A percentile compares a stretch with the other conserved stretches of the same genome.
Conservation (phyloP, 2,888 invertebrate genomes). For the Netelia fuscicornis region DNA sequence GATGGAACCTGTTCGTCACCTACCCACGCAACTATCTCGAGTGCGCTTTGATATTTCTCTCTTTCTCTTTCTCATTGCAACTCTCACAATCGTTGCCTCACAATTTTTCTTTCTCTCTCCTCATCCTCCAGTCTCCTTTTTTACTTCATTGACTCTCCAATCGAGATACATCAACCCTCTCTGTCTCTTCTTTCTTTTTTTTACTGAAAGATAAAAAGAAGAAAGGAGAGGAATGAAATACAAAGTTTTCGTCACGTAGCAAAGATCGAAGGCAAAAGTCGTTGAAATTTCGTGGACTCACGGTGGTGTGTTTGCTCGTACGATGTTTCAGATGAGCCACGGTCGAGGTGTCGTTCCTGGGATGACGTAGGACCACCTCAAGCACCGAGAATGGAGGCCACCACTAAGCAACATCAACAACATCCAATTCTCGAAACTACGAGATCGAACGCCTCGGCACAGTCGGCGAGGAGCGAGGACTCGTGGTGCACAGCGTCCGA, state of each 20-base stretch:
- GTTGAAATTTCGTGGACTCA: constrained; percentile 25
- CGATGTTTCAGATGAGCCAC: constrained; percentile 90
- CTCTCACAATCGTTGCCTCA: constrained; percentile 44
- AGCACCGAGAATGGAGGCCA: constrained; percentile 75
- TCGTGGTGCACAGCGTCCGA: constrained; percentile 89
- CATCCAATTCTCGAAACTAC: constrained; percentile 80
- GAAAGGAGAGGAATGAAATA: background rate
- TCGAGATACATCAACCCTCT: background rate
- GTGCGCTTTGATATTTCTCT: constrained; percentile 31
- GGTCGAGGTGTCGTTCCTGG: constrained; percentile 91
- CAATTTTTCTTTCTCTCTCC: constrained; percentile 23
- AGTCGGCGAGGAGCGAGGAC: constrained; percentile 87
- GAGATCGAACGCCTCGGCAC: constrained; percentile 80
- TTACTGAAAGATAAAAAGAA: background rate
- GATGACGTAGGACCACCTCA: constrained; percentile 87
- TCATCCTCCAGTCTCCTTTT: constrained; percentile 5
- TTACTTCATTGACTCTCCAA: constrained; percentile 24
- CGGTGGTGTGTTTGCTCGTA: constrained; percentile 64
- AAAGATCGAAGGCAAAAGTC: background rate
- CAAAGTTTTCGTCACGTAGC: background rate
- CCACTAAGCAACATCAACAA: constrained; percentile 77
- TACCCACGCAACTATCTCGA: constrained; percentile 67
- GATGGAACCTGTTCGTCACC: constrained; percentile 69
- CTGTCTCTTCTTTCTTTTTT: background rate
- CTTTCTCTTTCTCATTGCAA: constrained; percentile 13